These are phyloP conservation scores for Papilio gigon DNA, from an alignment of 2,888 invertebrate species.

Conservation along the genomic window DNA sequence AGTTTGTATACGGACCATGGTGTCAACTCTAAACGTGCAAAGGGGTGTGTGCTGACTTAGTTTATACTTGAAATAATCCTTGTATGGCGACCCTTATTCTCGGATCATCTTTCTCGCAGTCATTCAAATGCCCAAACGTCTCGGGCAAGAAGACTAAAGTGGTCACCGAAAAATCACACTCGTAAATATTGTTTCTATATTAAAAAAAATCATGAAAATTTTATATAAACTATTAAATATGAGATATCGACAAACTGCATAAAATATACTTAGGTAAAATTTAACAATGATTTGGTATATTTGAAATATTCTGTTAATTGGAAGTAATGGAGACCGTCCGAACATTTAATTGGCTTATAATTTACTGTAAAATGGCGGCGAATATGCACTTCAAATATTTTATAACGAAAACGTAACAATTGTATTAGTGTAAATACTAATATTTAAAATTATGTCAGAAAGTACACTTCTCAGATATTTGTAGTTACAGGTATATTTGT, in stretches of 20 bases:
- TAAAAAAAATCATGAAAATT: constrained; percentile 24
- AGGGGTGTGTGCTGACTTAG: too few relatives aligned
- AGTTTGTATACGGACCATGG: neutral
- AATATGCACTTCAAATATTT: neutral
- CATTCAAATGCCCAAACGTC: constrained; percentile 71
- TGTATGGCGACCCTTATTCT: constrained; percentile 46
- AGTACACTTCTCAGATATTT: too few relatives aligned
- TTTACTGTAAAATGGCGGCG: constrained; percentile 6
- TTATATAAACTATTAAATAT: constrained; percentile 28
- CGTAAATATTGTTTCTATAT: neutral
- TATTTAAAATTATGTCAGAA: too few relatives aligned
- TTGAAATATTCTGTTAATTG: constrained; percentile 23
- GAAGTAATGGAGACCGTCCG: neutral
- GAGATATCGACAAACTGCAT: constrained; percentile 37
- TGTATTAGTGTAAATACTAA: too few relatives aligned
- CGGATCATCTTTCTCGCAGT: constrained; percentile 52
- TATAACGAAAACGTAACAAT: too few relatives aligned
- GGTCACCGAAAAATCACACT: neutral
- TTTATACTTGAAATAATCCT: neutral
- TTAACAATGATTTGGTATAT: constrained; percentile 41
- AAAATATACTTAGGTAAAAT: constrained; percentile 26
- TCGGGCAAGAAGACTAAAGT: constrained; percentile 73
- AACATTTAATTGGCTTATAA: too few relatives aligned
- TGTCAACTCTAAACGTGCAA: neutral
- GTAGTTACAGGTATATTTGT: too few relatives aligned